A percentile compares a stretch with the other conserved stretches of the same genome.
Conservation (phyloP, 64 coral and sea anemone species). For the Stylophora pistillata region DNA sequence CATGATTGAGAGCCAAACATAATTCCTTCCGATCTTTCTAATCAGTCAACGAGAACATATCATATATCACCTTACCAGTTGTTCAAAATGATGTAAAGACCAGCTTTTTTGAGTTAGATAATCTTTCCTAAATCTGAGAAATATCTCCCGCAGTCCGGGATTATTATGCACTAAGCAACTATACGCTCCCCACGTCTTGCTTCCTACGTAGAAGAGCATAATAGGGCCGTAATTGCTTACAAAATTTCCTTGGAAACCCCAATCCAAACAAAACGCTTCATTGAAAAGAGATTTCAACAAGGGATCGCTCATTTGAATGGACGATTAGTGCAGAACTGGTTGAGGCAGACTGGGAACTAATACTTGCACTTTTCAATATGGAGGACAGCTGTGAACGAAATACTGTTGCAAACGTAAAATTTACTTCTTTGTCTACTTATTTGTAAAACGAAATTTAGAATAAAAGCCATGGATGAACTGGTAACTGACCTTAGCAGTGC, state of each 20-base stretch:
- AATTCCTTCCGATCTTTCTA: too few species aligned
- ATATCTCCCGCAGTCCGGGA: neutral
- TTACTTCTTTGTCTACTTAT: neutral
- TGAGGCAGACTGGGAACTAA: neutral
- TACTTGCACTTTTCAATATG: conserved; percentile 8
- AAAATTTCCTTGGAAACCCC: neutral
- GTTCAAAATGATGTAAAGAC: too few species aligned
- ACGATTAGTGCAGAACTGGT: neutral
- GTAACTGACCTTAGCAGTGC: conserved; percentile 81
- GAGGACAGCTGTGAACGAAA: neutral
- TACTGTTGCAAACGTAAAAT: neutral
- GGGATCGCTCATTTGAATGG: conserved; percentile 4
- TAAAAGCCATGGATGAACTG: conserved; percentile 69
- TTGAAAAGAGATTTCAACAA: neutral
- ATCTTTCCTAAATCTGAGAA: too few species aligned
- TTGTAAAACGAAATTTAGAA: neutral
- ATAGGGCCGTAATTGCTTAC: neutral
- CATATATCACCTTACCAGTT: too few species aligned
- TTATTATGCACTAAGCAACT: neutral
- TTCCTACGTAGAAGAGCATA: neutral
- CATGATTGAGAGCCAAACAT: too few species aligned
- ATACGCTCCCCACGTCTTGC: neutral
- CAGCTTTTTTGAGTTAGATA: too few species aligned
- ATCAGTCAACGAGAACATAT: too few species aligned
- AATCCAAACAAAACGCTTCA: neutral